Conservation (phyloP, 1,140 invertebrate genomes). For the Cydia fagiglandana region DNA sequence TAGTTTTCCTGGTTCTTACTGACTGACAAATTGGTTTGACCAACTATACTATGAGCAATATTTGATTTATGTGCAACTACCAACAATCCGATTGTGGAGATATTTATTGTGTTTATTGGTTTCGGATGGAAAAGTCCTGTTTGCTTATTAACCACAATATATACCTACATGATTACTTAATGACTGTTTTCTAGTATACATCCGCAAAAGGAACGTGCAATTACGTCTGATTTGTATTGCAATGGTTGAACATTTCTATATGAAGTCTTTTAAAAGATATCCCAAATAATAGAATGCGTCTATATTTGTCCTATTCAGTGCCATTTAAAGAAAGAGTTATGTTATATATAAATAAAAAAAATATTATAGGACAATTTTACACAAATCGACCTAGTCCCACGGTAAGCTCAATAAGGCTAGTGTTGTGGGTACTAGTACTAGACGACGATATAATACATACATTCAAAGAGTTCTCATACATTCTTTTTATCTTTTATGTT, state of each 20-base stretch:
- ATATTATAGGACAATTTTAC: no score
- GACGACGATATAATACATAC: no score
- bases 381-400: no score
- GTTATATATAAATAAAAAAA: background rate
- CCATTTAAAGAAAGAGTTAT: background rate
- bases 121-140: background rate
- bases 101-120: background rate
- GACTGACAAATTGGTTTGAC: no score
- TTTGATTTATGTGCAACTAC: no score
- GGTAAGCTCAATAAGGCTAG: no score
- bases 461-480: no score
- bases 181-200: background rate
- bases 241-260: background rate
- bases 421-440: no score
- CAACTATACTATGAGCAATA: no score
- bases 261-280: background rate
- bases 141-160: conserved; percentile 5
- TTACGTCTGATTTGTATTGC: background rate
- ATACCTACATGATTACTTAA: background rate
- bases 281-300: background rate
- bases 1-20: no score
- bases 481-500: no score
- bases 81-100: background rate
- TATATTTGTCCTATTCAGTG: background rate
- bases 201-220: background rate